A percentile compares a stretch with the other conserved stretches of the same genome.
Evolutionary conservation across 64 coral and sea anemone species (phyloP).

Genomic region (Porites australiensis): DNA sequence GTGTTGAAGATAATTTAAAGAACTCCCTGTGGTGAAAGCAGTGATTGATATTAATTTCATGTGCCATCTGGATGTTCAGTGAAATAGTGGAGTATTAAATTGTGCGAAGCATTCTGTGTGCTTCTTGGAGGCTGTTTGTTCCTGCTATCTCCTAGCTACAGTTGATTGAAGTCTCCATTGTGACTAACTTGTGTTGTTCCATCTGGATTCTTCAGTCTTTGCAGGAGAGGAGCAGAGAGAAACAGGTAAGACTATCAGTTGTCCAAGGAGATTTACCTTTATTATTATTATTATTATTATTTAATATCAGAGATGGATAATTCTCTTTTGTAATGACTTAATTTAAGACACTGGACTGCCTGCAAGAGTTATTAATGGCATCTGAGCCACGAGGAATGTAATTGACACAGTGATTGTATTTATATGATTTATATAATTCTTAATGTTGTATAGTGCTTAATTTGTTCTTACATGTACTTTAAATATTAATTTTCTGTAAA

Average conservation of each 20-base stretch:
- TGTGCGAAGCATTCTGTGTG: background rate
- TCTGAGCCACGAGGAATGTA: no score
- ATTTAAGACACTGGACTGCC: no score
- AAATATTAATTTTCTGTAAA: no score
- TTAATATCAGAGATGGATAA: no score
- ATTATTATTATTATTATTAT: no score
- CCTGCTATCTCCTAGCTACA: conserved; percentile 12
- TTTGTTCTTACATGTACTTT: no score
- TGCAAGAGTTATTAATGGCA: no score
- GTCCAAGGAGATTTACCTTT: no score
- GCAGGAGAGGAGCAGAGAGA: background rate
- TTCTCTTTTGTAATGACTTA: no score
- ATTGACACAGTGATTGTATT: no score
- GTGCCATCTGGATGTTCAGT: background rate
- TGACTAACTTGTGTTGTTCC: conserved; percentile 27
- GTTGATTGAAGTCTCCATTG: conserved; percentile 28
- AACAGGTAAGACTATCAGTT: background rate
- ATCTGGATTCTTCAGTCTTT: conserved; percentile 44
- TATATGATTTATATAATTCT: no score
- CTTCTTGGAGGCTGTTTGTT: background rate
- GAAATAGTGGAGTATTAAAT: background rate
- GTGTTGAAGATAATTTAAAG: background rate
- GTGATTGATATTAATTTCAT: background rate
- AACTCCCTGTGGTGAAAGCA: background rate
- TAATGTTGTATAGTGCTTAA: no score